Base-by-base conservation (phyloP, 2,888 invertebrate genomes). In the Stegophylla sp. region DNA sequence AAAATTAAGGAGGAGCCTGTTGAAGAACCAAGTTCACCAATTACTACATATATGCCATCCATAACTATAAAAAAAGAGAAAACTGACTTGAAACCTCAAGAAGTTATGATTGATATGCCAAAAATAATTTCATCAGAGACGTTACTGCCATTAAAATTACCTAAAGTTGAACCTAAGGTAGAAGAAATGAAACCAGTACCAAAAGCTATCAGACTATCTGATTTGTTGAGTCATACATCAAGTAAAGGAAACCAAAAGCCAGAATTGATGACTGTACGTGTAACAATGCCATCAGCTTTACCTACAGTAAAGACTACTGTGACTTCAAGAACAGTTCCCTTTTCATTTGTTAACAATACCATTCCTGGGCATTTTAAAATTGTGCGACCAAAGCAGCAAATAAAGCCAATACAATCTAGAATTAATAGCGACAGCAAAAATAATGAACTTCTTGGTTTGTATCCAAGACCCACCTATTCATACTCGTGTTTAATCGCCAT, bases 401-500 rank as follows among this genome's bases (percentile, higher is more conserved):
- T 79, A 51, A 79, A 79, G 61, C 79, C 79, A 4, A 79, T 79
- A 61, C 79, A 79, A 51, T 79, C 79, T 5, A 79, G 79, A 41
- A 51, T 71, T n/a, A 63, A 51, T 71, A 17, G 12, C 23, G 34
- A 34, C 34, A 79, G 23, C 34, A 79, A 34, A 69, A 34, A 9
- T n/a, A 71, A 79, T 63, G 61, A 71, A 9, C 34, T 13, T 4
- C 20, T 71, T 20, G 53, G 64, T 3, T 41, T 82, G 26, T 97
- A 92, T 85, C 97, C 97, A 0, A 98, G 98, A 87, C 98, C 98
- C 7, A 95, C 96, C 3, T 98, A 97, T 88, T 98, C 98, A 17
- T 98, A 98, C 87, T 97, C 97, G 82, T 98, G 98, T 88, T 90
- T 98, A 83, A 98, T 98, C 86, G 98, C 98, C 1, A 94, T 98